Evolutionary conservation across 2,888 invertebrate species (phyloP).

Genomic region (Allophyes oxyacanthae): DNA sequence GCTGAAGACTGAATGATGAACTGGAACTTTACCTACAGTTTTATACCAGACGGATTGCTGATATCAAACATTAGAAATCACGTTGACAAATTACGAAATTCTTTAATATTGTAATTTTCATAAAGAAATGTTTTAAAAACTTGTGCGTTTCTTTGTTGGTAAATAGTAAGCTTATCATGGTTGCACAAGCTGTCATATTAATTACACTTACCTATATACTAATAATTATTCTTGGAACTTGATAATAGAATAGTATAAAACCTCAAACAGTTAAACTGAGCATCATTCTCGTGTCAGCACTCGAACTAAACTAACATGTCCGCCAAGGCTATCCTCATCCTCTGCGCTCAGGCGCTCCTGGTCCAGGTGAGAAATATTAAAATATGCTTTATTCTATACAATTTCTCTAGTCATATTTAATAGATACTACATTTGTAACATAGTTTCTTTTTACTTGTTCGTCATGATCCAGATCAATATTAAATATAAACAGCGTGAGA

Average conservation of each 20-base stretch:
- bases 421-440: no score
- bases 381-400: background rate
- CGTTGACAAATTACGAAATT: no score
- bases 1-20: conserved; percentile 20
- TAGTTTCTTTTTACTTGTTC: no score
- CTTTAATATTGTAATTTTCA: no score
- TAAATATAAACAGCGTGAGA: no score
- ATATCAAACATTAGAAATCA: background rate
- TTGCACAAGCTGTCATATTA: conserved; percentile 21
- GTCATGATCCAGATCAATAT: no score
- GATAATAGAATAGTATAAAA: conserved; percentile 12
- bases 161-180: conserved; percentile 21
- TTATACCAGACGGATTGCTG: conserved; percentile 5
- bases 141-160: background rate
- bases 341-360: conserved; percentile 58
- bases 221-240: conserved; percentile 3
- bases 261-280: conserved; percentile 1
- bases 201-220: conserved; percentile 9
- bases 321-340: conserved; percentile 56
- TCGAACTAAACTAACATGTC: conserved; percentile 57
- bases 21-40: background rate
- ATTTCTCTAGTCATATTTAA: no score
- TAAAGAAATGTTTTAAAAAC: no score
- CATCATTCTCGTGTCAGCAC: conserved; percentile 23
- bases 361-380: conserved; percentile 10